These are phyloP conservation scores for Vicugna pacos DNA, from an alignment of 2,113 vertebrate species.

Conservation along the genomic window DNA sequence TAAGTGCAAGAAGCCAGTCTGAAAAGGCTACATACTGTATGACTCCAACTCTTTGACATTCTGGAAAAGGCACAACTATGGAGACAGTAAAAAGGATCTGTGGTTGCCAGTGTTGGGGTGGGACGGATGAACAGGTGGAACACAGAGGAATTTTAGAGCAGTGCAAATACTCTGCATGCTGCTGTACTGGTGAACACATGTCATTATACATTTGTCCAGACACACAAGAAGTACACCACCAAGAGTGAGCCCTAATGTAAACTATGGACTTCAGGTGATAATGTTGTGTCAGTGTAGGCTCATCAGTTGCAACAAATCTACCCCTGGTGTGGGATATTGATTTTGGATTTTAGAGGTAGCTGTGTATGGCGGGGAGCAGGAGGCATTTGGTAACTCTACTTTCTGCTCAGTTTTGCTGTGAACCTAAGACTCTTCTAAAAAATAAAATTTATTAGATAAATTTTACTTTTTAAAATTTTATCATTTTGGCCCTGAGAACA, in stretches of 20 bases:
- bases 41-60: neutral
- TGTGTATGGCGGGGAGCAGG: neutral
- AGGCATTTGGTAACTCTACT: neutral
- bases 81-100: neutral
- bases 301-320: neutral
- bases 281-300: neutral
- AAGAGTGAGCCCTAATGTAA: neutral
- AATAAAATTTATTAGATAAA: neutral
- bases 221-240: fast-evolving
- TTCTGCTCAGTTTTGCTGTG: constrained; percentile 14
- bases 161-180: neutral
- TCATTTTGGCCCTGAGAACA: neutral
- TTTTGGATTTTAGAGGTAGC: neutral
- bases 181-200: neutral
- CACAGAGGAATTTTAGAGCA: neutral
- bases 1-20: neutral
- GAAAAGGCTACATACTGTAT: neutral
- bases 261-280: neutral
- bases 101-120: neutral
- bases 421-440: neutral
- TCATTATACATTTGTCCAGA: neutral
- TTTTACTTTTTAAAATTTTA: constrained; percentile 17
- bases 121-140: neutral
- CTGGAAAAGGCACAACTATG: neutral
- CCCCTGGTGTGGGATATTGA: neutral